phyloP scores from a whole-genome alignment of 2,888 invertebrate genomes.

The Chalcosyrphus nemorum region DNA sequence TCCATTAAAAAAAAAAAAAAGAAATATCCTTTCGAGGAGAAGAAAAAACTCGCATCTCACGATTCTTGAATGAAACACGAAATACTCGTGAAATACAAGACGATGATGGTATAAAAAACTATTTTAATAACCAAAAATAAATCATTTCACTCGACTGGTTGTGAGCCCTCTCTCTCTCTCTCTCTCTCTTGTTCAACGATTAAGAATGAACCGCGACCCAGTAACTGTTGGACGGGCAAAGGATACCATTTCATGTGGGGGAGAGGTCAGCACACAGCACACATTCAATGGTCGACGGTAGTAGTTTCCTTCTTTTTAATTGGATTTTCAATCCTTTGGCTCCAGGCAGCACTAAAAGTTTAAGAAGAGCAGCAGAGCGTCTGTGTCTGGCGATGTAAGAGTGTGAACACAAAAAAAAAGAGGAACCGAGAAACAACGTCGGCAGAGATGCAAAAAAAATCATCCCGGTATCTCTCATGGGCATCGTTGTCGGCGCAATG shows the following conservation, averaged over 20 bases:
- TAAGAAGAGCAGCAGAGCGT: neutral
- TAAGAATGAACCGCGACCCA: constrained; percentile 55
- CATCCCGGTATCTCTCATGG: constrained; percentile 39
- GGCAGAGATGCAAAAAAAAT: constrained; percentile 27
- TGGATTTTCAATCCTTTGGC: constrained; percentile 43
- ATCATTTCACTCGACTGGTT: constrained; percentile 59
- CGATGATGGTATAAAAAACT: constrained; percentile 1
- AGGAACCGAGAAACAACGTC: constrained; percentile 2
- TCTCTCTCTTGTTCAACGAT: constrained; percentile 32
- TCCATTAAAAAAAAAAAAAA: constrained; percentile 41
- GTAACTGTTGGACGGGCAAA: constrained; percentile 46
- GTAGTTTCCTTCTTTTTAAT: constrained; percentile 58
- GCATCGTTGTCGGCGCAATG: constrained; percentile 43
- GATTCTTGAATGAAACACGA: constrained; percentile 60
- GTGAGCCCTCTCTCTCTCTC: too few species aligned
- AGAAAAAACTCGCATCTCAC: constrained; percentile 22
- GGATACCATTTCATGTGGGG: constrained; percentile 13
- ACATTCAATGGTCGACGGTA: constrained; percentile 23
- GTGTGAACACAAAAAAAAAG: constrained; percentile 37
- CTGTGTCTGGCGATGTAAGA: constrained; percentile 8
- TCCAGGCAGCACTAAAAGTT: neutral
- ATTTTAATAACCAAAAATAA: constrained; percentile 70
- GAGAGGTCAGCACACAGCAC: neutral
- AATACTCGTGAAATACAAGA: constrained; percentile 2
- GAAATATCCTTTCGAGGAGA: constrained; percentile 37